Percentiles rank a stretch among this genome's conserved stretches.
phyloP scores from a whole-genome alignment of 2,888 invertebrate genomes.

The Sesia apiformis region DNA sequence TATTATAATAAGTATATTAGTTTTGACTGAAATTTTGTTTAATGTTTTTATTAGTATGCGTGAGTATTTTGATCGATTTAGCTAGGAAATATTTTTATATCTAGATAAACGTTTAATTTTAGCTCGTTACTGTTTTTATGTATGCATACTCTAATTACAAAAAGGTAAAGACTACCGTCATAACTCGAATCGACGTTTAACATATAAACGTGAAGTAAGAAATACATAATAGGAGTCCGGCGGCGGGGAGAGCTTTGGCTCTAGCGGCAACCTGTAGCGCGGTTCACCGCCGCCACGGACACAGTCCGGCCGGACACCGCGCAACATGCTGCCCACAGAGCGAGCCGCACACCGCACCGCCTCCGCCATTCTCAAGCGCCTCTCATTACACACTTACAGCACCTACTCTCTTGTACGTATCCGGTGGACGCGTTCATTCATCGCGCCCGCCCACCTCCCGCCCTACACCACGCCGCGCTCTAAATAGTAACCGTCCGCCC shows the following conservation, averaged over 20 bases:
- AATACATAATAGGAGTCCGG: slow-evolving; percentile 4
- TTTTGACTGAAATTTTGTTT: too few species aligned
- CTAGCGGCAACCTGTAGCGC: slow-evolving; percentile 9
- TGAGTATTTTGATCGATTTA: too few species aligned
- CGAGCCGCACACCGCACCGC: slow-evolving; percentile 54
- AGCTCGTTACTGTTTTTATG: background rate
- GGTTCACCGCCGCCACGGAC: slow-evolving; percentile 14
- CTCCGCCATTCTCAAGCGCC: slow-evolving; percentile 61
- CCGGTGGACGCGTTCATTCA: slow-evolving; percentile 49
- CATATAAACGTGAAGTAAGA: background rate
- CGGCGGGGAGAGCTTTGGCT: slow-evolving; percentile 43
- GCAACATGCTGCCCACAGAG: slow-evolving; percentile 66
- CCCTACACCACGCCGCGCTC: slow-evolving; percentile 45
- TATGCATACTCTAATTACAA: background rate
- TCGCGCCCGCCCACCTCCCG: slow-evolving; percentile 47
- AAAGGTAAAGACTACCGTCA: background rate
- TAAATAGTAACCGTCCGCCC: slow-evolving; percentile 54
- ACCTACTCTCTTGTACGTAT: slow-evolving; percentile 70
- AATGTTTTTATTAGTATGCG: too few species aligned
- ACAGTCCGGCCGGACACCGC: slow-evolving; percentile 49
- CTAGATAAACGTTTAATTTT: background rate
- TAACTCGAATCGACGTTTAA: background rate
- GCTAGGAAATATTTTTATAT: background rate
- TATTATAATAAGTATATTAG: too few species aligned
- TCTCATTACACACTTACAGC: slow-evolving; percentile 59